Evolutionary conservation across 2,888 invertebrate species (phyloP).

Genomic region (Andrena dorsata): DNA sequence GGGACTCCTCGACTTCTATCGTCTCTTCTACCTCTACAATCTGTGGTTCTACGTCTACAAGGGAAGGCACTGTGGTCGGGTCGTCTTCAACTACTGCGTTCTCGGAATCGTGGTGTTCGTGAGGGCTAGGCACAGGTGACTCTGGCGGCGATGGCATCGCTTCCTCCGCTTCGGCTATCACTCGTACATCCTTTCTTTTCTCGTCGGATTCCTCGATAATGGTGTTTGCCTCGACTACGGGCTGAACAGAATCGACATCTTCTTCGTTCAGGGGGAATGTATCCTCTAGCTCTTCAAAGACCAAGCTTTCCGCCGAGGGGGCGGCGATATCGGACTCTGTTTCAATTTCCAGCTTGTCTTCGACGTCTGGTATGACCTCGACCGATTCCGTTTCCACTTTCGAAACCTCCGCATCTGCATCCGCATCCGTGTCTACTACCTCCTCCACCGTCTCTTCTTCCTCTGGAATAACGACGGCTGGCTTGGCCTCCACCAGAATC

Average conservation of each 20-base stretch:
- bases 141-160: conserved; percentile 67
- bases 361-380: conserved; percentile 20
- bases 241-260: not conserved
- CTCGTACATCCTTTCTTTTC: conserved; percentile 24
- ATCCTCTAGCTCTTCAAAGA: conserved; percentile 38
- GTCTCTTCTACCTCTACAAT: not conserved
- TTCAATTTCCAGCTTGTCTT: conserved; percentile 45
- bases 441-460: conserved; percentile 64
- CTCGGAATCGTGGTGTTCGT: conserved; percentile 37
- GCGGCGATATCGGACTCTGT: conserved; percentile 21
- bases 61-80: conserved; percentile 26
- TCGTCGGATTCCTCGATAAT: conserved; percentile 22
- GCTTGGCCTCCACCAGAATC: conserved; percentile 68
- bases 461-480: conserved; percentile 71
- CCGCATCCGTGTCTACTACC: conserved; percentile 36
- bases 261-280: conserved; percentile 14
- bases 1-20: conserved; percentile 7
- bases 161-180: conserved; percentile 43
- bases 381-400: conserved; percentile 14
- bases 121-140: conserved; percentile 61
- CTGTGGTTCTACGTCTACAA: not conserved
- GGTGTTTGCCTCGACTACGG: conserved; percentile 11
- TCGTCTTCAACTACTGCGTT: conserved; percentile 3
- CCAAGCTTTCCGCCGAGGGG: conserved; percentile 43
- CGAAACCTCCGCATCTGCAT: conserved; percentile 20